Evolutionary conservation across 2,113 vertebrate species (phyloP), one percentile per base, ranked within the genome.

Genomic region (Paramisgurnus dabryanus): DNA sequence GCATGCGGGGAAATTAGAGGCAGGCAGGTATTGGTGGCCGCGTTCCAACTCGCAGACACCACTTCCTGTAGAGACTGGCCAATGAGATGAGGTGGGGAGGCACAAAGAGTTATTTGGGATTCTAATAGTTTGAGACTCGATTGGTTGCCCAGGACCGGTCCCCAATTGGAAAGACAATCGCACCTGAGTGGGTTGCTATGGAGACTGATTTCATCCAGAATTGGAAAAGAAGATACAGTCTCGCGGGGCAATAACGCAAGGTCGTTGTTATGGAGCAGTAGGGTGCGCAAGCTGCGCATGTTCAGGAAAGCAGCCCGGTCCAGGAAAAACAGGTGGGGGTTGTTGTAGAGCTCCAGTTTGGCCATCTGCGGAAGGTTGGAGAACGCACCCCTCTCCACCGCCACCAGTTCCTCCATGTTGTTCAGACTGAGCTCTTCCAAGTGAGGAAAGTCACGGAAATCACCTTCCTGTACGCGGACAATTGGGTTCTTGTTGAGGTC

Each of bases 401-500:
- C 84, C 27, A 92, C 81, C 40, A 95, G 88, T 40, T 93, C 87
- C 0, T 93, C 93, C 93, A 95, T 93, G 87, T 93, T 93, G 87
- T 94, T 94, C 76, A 95, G 84, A 85, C 94, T 94, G 55, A 95
- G 89, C 84, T 94, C 93, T 83, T 94, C 93, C 68, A 95, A 85
- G 79, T 95, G 92, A 41, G 85, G 88, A 53, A 94, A 91, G 83
- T 93, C 90, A 83, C 87, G 89, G 80, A 95, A 94, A 41, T 94
- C 94, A 41, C 93, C 93, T 70, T 85, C 83, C 77, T 87, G 87
- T 66, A 95, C 63, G 49, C 88, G 89, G 11, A 80, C 67, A 47
- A 95, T 94, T 0, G 94, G 93, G 73, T 95, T 95, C 80, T 86
- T 91, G 87, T 95, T 95, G 76, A 95, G 93, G 80, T 95, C 94